Conservation (phyloP, 2,797 vertebrate genomes). For the Takifugu rubripes region DNA sequence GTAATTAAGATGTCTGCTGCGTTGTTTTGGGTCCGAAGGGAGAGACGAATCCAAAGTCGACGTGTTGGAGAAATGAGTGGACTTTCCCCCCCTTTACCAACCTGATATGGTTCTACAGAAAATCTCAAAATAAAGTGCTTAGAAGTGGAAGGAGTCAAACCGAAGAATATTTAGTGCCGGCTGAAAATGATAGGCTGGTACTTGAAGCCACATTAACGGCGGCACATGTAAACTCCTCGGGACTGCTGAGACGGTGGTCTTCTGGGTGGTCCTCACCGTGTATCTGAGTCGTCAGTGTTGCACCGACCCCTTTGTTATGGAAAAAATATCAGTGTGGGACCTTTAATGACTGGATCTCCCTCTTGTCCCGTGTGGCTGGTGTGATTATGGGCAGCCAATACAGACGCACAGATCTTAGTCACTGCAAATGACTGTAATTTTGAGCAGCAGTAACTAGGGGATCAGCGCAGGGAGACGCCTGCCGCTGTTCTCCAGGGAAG, state of each 20-base stretch:
- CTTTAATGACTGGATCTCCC: no score
- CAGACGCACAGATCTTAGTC: slow-evolving; percentile 60
- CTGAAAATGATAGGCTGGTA: slow-evolving; percentile 56
- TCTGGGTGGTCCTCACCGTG: slow-evolving; percentile 62
- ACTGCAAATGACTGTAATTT: slow-evolving; percentile 72
- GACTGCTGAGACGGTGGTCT: slow-evolving; percentile 26
- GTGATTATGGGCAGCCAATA: slow-evolving; percentile 47
- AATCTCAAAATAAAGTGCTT: not conserved
- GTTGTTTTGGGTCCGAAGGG: slow-evolving; percentile 22
- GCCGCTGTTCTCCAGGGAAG: slow-evolving; percentile 36
- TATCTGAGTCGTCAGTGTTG: slow-evolving; percentile 24
- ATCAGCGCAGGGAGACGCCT: slow-evolving; percentile 38
- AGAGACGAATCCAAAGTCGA: slow-evolving; percentile 4
- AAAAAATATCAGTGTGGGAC: slow-evolving; percentile 23
- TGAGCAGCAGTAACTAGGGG: slow-evolving; percentile 49
- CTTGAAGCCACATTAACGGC: slow-evolving; percentile 34
- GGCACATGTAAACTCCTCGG: slow-evolving; percentile 50
- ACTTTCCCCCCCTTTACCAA: not conserved
- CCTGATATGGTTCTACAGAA: not conserved
- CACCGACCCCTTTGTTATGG: slow-evolving; percentile 33
- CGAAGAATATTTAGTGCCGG: not conserved
- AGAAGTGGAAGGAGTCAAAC: not conserved
- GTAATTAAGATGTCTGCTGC: slow-evolving; percentile 29
- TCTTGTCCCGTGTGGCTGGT: slow-evolving; percentile 11
- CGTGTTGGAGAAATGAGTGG: slow-evolving; percentile 7